These are phyloP conservation scores for Dufourea novaeangliae DNA, from an alignment of 1,140 invertebrate species.

Conservation along the genomic window DNA sequence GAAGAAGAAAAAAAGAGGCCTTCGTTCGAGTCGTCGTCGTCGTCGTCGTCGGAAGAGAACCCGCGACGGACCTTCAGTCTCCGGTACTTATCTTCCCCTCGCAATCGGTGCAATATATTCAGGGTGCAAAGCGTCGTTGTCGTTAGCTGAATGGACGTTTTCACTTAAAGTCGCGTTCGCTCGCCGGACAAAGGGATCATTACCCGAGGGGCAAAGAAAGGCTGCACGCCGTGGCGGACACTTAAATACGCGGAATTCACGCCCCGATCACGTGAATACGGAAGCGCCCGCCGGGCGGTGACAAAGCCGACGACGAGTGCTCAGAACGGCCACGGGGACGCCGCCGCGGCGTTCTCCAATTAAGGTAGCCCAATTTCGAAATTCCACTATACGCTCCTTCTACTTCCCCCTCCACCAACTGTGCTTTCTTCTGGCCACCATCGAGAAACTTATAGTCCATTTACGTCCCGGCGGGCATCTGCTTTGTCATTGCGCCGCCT, in stretches of 20 bases:
- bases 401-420: not conserved
- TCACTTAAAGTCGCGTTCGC: constrained; percentile 74
- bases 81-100: constrained; percentile 74
- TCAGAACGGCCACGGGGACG: not conserved
- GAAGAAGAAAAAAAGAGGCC: constrained; percentile 23
- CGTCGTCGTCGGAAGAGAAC: constrained; percentile 30
- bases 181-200: constrained; percentile 78
- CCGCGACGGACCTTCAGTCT: constrained; percentile 63
- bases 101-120: constrained; percentile 77
- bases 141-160: constrained; percentile 73
- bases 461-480: not conserved
- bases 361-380: constrained; percentile 66
- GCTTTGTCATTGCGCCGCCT: constrained; percentile 32
- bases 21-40: constrained; percentile 2
- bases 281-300: constrained; percentile 44
- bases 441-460: not conserved
- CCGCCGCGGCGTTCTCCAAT: constrained; percentile 41
- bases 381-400: constrained; percentile 15
- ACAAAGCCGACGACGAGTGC: constrained; percentile 23
- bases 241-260: constrained; percentile 79
- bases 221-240: constrained; percentile 66
- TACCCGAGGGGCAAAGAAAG: constrained; percentile 72
- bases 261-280: constrained; percentile 74
- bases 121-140: constrained; percentile 72
- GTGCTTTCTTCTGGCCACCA: not conserved